Evolutionary conservation across 1,140 invertebrate genomes (phyloP).

Genomic region (Camponotus vicinus): DNA sequence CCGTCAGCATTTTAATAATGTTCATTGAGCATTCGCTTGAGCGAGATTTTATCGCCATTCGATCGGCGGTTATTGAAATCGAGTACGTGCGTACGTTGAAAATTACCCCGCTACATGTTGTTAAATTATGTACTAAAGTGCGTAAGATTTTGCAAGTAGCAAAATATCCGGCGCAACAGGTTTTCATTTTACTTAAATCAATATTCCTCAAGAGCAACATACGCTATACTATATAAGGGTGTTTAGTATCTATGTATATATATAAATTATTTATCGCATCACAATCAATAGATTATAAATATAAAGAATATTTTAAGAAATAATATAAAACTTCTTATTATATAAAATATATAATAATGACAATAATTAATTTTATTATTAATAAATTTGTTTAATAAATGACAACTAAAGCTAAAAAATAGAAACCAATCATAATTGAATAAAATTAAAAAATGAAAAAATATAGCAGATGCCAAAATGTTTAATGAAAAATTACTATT

Average conservation of each 20-base stretch:
- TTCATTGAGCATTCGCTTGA: conserved; percentile 32
- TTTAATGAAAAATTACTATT: background rate
- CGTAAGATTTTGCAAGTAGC: conserved; percentile 29
- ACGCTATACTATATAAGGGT: background rate
- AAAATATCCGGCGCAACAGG: conserved; percentile 19
- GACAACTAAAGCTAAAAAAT: too few species aligned
- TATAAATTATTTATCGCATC: background rate
- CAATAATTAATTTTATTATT: background rate
- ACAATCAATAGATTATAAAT: background rate
- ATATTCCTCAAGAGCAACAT: background rate
- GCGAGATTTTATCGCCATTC: conserved; percentile 62
- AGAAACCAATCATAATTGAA: background rate
- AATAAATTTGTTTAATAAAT: background rate
- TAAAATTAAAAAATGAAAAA: background rate
- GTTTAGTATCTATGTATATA: background rate
- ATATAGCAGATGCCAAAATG: background rate
- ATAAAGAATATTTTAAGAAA: background rate
- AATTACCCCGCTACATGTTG: conserved; percentile 45
- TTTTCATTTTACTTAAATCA: conserved; percentile 28
- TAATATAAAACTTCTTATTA: background rate
- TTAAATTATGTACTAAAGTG: conserved; percentile 47
- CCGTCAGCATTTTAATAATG: conserved; percentile 36
- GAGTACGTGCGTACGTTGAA: conserved; percentile 24
- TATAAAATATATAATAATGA: background rate
- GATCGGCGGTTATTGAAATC: conserved; percentile 67